phyloP scores from a whole-genome alignment of 2,113 vertebrate genomes.

The Cygnus atratus region DNA sequence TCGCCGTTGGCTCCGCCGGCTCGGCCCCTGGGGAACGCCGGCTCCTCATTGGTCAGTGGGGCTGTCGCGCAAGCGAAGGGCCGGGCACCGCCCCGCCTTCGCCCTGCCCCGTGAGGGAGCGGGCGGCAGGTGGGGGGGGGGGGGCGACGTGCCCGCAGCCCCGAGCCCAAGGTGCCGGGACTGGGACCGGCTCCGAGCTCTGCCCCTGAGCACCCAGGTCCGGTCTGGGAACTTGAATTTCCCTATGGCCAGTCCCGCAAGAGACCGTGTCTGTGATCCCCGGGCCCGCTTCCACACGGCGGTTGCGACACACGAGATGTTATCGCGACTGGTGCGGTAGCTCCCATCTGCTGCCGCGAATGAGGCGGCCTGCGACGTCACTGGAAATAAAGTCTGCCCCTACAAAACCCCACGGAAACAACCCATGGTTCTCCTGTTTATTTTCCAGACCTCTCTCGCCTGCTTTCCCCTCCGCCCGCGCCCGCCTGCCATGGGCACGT shows the following conservation, averaged over 20 bases:
- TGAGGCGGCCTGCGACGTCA: background rate
- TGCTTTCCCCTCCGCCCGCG: background rate
- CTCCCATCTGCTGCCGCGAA: background rate
- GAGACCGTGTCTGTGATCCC: background rate
- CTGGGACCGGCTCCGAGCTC: too few species aligned
- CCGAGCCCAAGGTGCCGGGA: too few species aligned
- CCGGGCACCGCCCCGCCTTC: too few species aligned
- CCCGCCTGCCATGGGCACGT: background rate
- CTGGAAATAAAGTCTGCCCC: background rate
- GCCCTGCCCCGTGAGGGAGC: too few species aligned
- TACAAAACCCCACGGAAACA: background rate
- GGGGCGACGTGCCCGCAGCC: too few species aligned
- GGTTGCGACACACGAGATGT: slow-evolving; percentile 23
- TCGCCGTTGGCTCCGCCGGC: too few species aligned
- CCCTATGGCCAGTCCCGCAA: background rate
- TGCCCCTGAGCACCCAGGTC: background rate
- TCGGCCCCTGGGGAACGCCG: too few species aligned
- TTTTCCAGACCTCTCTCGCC: background rate
- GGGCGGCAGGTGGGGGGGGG: too few species aligned
- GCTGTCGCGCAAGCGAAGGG: too few species aligned
- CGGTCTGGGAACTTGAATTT: slow-evolving; percentile 17
- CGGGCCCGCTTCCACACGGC: background rate
- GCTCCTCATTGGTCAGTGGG: too few species aligned
- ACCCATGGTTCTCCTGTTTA: background rate
- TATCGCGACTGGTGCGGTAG: slow-evolving; percentile 1